Evolutionary conservation across 1,140 invertebrate genomes (phyloP), one percentile per base, ranked within the genome.

Genomic region (Micrasema minimum): DNA sequence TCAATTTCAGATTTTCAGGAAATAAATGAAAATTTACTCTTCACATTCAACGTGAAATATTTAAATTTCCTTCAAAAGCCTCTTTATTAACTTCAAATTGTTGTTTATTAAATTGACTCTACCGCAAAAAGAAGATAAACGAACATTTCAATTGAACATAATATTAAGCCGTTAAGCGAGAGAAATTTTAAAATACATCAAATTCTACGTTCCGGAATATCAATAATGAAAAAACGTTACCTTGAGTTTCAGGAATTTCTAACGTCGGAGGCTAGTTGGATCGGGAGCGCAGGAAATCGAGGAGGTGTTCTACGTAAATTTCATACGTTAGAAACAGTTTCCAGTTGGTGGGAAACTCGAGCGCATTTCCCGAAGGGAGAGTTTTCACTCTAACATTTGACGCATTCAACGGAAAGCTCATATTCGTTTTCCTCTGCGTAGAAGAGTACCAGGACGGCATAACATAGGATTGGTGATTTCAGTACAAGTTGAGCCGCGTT

Each of bases 1-100:
- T 75, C 74, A 75, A 73, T 75, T 73, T 73, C 71, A 70, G 64
- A 69, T 73, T 75, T 75, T 55, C 57, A 48, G 50, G 69, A 75
- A 68, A 75, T 26, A 45, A n/a, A 69, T 69, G 59, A 69, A 75
- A 69, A 66, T 70, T 74, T 64, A 59, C 64, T 48, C 61, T 11
- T 38, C 55, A 59, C 45, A 23, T 59, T 46, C 20, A 48, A 51
- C 26, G 53, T 46, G 14, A 64, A 64, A 46, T 64, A 64, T 59
- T 59, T 59, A 18, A 16, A 59, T 16, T 46, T 53, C 48, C 48
- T 67, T 53, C 20, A 18, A 31, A 31, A 31, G n/a, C n/a, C n/a
- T n/a, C n/a, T n/a, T n/a, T n/a, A n/a, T n/a, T n/a, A n/a, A n/a
- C n/a, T n/a, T n/a, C n/a, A n/a, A n/a, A n/a, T n/a, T n/a, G n/a